Conservation (phyloP, 2,888 invertebrate species). For the Apeira syringaria region DNA sequence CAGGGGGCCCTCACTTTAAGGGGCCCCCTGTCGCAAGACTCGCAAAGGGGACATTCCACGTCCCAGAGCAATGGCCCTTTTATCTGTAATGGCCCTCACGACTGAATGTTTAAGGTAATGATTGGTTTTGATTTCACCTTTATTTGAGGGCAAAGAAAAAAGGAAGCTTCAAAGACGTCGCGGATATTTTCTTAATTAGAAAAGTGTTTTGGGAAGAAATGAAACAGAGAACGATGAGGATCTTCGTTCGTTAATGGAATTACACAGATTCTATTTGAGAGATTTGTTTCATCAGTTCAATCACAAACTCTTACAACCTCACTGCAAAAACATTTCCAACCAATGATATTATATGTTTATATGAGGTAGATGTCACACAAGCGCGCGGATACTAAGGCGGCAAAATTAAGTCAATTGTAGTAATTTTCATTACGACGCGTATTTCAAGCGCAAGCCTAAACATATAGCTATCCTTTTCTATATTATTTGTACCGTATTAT, state of each 20-base stretch:
- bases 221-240: slow-evolving; percentile 3
- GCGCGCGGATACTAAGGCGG: no score
- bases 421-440: no score
- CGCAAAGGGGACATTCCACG: slow-evolving; percentile 41
- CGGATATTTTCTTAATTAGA: slow-evolving; percentile 19
- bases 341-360: no score
- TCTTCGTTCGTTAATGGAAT: background rate
- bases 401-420: no score
- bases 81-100: slow-evolving; percentile 49
- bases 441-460: no score
- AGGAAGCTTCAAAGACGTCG: slow-evolving; percentile 15
- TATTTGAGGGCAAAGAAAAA: slow-evolving; percentile 28
- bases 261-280: background rate
- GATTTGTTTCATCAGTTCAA: background rate
- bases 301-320: no score
- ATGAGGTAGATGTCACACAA: no score
- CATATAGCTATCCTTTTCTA: no score
- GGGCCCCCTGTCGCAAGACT: slow-evolving; percentile 17
- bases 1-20: slow-evolving; percentile 14
- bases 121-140: slow-evolving; percentile 42
- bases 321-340: no score
- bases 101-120: slow-evolving; percentile 49
- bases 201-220: slow-evolving; percentile 13
- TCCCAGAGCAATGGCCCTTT: slow-evolving; percentile 42
- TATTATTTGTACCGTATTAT: no score